These are phyloP conservation scores for Aspidapion aeneum DNA, from an alignment of 2,888 invertebrate species.

Conservation along the genomic window DNA sequence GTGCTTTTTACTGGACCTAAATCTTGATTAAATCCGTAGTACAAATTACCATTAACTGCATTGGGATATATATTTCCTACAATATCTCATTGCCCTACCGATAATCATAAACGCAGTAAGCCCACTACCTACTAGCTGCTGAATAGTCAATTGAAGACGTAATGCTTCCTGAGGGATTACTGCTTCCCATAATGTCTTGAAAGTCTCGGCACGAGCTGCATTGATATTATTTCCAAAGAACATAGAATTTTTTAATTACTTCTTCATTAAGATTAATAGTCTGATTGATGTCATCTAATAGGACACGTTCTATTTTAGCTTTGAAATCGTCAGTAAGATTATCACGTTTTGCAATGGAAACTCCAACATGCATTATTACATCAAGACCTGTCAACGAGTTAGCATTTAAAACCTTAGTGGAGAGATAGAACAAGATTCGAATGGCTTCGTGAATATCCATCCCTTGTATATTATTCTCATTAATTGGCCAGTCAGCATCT, in stretches of 20 bases:
- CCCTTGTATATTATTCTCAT: neutral
- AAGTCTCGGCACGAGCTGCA: neutral
- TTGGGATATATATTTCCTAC: neutral
- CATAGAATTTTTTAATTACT: neutral
- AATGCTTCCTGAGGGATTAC: neutral
- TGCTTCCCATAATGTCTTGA: neutral
- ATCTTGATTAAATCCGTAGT: neutral
- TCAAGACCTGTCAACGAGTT: neutral
- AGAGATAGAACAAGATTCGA: neutral
- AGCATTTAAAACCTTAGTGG: neutral
- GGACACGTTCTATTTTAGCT: neutral
- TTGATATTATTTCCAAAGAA: neutral
- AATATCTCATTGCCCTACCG: neutral
- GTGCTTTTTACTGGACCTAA: neutral
- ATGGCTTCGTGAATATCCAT: neutral
- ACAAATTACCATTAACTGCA: neutral
- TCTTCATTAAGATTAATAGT: neutral
- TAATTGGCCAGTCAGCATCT: neutral
- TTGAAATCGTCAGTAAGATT: neutral
- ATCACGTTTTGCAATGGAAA: neutral
- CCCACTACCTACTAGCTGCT: neutral
- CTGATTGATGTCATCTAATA: neutral
- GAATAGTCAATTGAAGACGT: neutral
- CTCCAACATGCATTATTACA: neutral
- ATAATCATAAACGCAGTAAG: neutral